Evolutionary conservation across 2,888 invertebrate species (phyloP), one percentile per base, ranked within the genome.

Genomic region (Salpingus planirostris): DNA sequence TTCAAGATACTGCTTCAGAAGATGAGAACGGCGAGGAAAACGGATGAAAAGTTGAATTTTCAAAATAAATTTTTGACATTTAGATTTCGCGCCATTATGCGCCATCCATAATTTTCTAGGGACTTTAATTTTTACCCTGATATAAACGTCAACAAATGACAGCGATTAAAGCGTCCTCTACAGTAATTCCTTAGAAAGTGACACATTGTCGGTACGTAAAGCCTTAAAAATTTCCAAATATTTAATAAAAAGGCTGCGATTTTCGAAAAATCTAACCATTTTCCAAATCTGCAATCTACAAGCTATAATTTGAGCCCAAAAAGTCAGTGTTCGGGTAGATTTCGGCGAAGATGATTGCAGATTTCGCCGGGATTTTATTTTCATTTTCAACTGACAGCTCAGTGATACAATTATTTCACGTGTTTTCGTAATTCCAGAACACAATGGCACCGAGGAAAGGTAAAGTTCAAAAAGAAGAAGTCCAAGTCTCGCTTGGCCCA

Each of bases 381-480:
- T 29, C 21, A 12, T 8, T 11, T 3, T 29, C 10, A 10, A 8
- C 10, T 5, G 24, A 24, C 5, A 24, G 10, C 6, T 5, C 6
- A 24, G 10, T 24, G 6, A 8, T 5, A 24, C 7, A 10, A 8
- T 8, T 24, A 5, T 7, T 13, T 10, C 13, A 8, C 14, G 13
- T 10, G 15, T 14, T 7, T 12, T 13, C 4, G 3, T 15, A 14
- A 21, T 40, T 40, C 25, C 24, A 40, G 40, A 15, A 11, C 18
- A 59, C 66, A 68, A 96, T 96, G 96, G 93, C 95, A 63, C 96
- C 96, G 48, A 83, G 95, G 61, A 93, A 96, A 76, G 92, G 91
- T 71, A 96, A 96, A 79, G 82, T 80, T 55, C 87, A 86, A 56
- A 92, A 93, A 71, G 95, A 96, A 67, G 95, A 96, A 68, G 93